These are phyloP conservation scores for Danio jaintianensis DNA, from an alignment of 2,797 vertebrate genomes.

Conservation along the genomic window DNA sequence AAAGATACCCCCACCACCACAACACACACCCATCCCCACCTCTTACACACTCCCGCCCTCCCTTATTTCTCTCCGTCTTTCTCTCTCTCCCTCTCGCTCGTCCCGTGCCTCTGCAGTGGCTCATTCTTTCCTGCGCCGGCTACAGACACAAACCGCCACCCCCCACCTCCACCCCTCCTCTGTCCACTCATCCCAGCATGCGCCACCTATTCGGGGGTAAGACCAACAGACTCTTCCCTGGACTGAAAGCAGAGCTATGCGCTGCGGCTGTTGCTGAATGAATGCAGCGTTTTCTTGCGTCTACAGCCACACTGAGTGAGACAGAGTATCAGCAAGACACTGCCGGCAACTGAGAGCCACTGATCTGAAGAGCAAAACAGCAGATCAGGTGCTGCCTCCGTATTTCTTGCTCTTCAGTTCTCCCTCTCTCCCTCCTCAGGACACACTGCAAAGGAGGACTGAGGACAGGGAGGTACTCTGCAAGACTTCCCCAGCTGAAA, in stretches of 20 bases:
- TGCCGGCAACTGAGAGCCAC: constrained; percentile 52
- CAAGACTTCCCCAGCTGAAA: constrained; percentile 66
- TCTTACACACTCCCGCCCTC: constrained; percentile 24
- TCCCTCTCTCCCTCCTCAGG: constrained; percentile 57
- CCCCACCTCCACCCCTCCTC: constrained; percentile 65
- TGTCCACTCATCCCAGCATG: constrained; percentile 47
- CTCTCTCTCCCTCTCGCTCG: constrained; percentile 51
- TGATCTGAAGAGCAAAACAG: constrained; percentile 31
- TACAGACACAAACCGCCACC: constrained; percentile 57
- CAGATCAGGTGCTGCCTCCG: constrained; percentile 12
- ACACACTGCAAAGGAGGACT: constrained; percentile 71
- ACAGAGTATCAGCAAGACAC: constrained; percentile 59
- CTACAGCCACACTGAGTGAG: constrained; percentile 51
- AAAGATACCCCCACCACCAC: constrained; percentile 44
- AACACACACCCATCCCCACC: constrained; percentile 39
- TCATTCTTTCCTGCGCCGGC: constrained; percentile 68
- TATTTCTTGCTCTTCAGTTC: constrained; percentile 40
- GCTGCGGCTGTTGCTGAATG: constrained; percentile 36
- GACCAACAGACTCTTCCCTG: constrained; percentile 51
- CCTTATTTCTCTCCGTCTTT: constrained; percentile 50
- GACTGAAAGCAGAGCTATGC: constrained; percentile 7
- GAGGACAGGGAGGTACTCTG: constrained; percentile 65
- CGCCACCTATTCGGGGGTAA: constrained; percentile 13
- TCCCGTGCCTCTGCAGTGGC: constrained; percentile 74
- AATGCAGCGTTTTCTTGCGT: constrained; percentile 49